Percentiles rank a stretch among this genome's conserved stretches.
These are phyloP conservation scores for Microctenopoma steveboyesi DNA, from an alignment of 2,797 vertebrate genomes.

Conservation along the genomic window DNA sequence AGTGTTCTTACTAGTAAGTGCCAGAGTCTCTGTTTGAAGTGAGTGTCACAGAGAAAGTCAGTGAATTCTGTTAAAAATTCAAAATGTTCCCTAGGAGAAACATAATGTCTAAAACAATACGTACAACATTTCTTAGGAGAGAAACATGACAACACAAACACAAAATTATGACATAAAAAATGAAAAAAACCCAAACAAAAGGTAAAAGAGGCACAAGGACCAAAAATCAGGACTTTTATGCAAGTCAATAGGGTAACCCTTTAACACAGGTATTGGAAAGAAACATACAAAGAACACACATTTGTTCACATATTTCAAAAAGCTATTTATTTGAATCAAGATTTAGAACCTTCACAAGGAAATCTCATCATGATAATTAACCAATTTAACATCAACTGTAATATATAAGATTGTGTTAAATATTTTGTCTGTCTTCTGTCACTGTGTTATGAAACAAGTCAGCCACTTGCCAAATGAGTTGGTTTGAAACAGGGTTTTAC, in stretches of 20 bases:
- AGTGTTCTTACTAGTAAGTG: background rate
- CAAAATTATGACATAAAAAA: no score
- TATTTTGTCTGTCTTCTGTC: constrained; percentile 31
- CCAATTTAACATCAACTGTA: constrained; percentile 6
- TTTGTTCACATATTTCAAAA: constrained; percentile 1
- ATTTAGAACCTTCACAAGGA: background rate
- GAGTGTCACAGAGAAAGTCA: no score
- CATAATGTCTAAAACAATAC: no score
- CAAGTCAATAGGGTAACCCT: no score
- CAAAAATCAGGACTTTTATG: no score
- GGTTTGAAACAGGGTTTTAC: constrained; percentile 46
- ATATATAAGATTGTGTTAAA: background rate
- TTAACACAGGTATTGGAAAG: background rate
- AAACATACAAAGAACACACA: background rate
- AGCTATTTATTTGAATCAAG: background rate
- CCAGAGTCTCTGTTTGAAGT: no score
- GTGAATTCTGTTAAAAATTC: no score
- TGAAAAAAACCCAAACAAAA: no score
- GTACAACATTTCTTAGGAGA: no score
- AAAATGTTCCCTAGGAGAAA: no score
- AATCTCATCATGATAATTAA: background rate
- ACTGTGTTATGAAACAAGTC: constrained; percentile 51
- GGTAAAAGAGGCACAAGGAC: no score
- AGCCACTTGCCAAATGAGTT: constrained; percentile 64
- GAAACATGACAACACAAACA: no score